phyloP scores from a whole-genome alignment of 2,888 invertebrate genomes.

The Litoditis marina region DNA sequence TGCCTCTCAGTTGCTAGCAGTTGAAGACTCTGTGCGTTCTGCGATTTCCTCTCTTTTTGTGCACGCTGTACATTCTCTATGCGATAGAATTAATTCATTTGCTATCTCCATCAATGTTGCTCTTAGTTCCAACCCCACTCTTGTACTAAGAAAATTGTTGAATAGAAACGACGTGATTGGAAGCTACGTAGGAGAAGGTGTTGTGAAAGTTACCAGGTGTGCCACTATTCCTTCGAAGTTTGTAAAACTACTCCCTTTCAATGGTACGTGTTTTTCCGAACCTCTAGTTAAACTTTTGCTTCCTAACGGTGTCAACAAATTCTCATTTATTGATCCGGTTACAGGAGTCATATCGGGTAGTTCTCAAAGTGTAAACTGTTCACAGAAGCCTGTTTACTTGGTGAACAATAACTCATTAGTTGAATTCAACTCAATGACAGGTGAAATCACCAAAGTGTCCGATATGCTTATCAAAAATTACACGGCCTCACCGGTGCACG shows the following conservation, averaged over 20 bases:
- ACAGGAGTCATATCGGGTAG: conserved; percentile 2
- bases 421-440: no score
- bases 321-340: conserved; percentile 2
- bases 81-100: neutral
- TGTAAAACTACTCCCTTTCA: conserved; percentile 1
- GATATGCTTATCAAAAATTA: no score
- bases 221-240: neutral
- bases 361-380: no score
- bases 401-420: no score
- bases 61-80: neutral
- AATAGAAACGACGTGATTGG: neutral
- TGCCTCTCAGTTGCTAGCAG: conserved; percentile 4
- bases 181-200: conserved; percentile 5
- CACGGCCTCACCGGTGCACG: no score
- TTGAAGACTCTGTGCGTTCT: neutral
- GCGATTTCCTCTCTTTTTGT: neutral
- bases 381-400: no score
- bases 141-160: neutral
- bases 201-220: neutral
- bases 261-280: conserved; percentile 3
- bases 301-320: neutral
- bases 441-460: no score
- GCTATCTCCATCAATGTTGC: neutral
- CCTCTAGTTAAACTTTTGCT: neutral
- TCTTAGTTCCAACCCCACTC: conserved; percentile 1